Base-by-base conservation (phyloP, 2,888 invertebrate genomes). In the Apodemia mormo region DNA sequence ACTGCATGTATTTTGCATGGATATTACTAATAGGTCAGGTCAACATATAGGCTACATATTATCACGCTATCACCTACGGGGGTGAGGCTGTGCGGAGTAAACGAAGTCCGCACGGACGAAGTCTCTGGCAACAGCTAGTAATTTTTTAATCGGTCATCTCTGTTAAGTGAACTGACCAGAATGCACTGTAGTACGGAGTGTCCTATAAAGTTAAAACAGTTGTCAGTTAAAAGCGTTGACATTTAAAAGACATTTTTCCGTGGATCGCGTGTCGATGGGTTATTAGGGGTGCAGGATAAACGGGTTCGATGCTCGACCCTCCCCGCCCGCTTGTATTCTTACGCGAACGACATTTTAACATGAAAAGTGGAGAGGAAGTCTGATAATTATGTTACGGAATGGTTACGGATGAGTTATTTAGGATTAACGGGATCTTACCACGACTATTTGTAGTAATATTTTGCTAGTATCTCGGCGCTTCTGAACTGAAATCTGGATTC, bases 201-300 rank as follows among this genome's bases (percentile, higher is more conserved):
- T 6, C n/a, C 14, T 10, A 37, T 37, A 22, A 43, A 65, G 65
- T 52, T 49, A 52, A 61, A 61, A 49, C 52, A 33, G 65, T 61
- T 33, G 45, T 65, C 68, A 68, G 65, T 68, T 68, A 68, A 64
- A 68, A 22, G 54, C 65, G 67, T 71, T 70, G 71, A 67, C 69
- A 72, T 73, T 73, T 69, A 70, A 67, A 61, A 68, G 61, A 58
- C 68, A 66, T 69, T 73, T 73, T 66, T 67, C 58, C 64, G 67
- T 22, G 54, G 68, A 61, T 73, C 61, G 73, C 72, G 70, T 73
- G 73, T 68, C 69, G 71, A 45, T 68, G 66, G 54, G 66, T 43
- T 68, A 66, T 69, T 67, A 66, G 56, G 70, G 56, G 66, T 58
- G 33, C 58, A 6, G 58, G 49, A n/a, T 52, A 65, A 61, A 65